Conservation (phyloP, 2,888 invertebrate species). For the Aphodius granarius region DNA sequence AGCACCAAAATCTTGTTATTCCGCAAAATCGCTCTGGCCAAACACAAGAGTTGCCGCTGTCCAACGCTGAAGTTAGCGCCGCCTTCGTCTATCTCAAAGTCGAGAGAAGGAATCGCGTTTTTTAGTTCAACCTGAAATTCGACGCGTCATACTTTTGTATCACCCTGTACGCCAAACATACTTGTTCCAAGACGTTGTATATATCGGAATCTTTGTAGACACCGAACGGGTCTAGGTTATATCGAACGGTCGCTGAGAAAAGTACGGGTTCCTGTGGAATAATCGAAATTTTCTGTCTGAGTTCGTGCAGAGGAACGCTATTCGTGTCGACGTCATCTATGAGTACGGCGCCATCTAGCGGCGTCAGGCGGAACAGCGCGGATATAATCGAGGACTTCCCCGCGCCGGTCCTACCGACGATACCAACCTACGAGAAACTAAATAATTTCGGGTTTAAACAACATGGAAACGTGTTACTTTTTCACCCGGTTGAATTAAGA, state of each 20-base stretch:
- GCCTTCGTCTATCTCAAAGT: conserved; percentile 67
- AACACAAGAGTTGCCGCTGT: conserved; percentile 32
- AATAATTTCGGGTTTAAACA: not conserved
- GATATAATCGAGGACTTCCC: conserved; percentile 54
- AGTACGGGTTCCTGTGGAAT: conserved; percentile 66
- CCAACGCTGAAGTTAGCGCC: conserved; percentile 70
- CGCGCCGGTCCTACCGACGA: conserved; percentile 60
- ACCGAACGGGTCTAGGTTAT: conserved; percentile 65
- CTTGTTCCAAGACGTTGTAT: conserved; percentile 69
- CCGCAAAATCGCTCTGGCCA: conserved; percentile 62
- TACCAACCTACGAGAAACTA: conserved; percentile 56
- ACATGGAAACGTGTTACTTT: conserved; percentile 41
- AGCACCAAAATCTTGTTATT: conserved; percentile 71
- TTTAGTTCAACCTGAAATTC: conserved; percentile 70
- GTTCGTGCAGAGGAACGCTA: conserved; percentile 54
- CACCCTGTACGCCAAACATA: conserved; percentile 49
- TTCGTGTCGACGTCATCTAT: conserved; percentile 55
- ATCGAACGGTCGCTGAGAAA: conserved; percentile 62
- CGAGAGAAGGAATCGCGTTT: conserved; percentile 62
- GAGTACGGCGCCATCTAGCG: conserved; percentile 53
- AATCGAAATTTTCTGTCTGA: conserved; percentile 58
- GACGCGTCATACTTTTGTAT: too few species aligned
- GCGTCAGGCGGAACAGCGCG: conserved; percentile 58
- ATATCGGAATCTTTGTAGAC: conserved; percentile 61
- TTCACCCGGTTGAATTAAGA: conserved; percentile 53